Conservation (phyloP, 2,888 invertebrate genomes). For the Neria commutata region DNA sequence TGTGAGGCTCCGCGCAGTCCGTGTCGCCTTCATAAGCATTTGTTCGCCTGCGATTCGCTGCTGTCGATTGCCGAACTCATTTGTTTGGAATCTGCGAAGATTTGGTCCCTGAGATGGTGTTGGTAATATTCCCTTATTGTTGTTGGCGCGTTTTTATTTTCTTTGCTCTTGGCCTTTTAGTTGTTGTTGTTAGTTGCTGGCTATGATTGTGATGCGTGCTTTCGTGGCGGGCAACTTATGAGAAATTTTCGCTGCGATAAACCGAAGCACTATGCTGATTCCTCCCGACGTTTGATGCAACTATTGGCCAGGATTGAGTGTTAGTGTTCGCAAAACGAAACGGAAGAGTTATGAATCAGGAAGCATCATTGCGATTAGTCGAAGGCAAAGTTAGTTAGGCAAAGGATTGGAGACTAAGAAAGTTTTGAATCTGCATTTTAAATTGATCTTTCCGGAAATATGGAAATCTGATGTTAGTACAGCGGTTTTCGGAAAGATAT, state of each 20-base stretch:
- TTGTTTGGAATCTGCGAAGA: conserved; percentile 14
- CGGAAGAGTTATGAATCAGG: too few species aligned
- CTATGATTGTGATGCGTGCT: background rate
- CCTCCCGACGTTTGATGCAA: too few species aligned
- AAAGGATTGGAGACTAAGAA: too few species aligned
- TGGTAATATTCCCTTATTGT: conserved; percentile 8
- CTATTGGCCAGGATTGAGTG: too few species aligned
- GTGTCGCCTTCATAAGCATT: background rate
- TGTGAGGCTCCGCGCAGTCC: background rate
- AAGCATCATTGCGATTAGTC: too few species aligned
- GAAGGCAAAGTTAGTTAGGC: too few species aligned
- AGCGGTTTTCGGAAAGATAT: too few species aligned
- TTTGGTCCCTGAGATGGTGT: conserved; percentile 14
- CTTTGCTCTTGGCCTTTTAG: background rate
- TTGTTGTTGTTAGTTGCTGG: conserved; percentile 7
- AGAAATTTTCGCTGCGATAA: conserved; percentile 7
- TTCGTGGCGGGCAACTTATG: conserved; percentile 10
- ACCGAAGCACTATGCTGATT: too few species aligned
- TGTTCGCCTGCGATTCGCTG: background rate
- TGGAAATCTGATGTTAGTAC: too few species aligned
- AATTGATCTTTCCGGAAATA: too few species aligned
- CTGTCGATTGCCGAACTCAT: conserved; percentile 7
- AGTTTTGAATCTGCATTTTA: too few species aligned
- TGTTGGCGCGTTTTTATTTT: background rate
- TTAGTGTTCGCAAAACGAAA: too few species aligned